A percentile compares a stretch with the other conserved stretches of the same genome.
phyloP scores from a whole-genome alignment of 2,113 vertebrate genomes.

The Sinocyclocheilus anophthalmus region DNA sequence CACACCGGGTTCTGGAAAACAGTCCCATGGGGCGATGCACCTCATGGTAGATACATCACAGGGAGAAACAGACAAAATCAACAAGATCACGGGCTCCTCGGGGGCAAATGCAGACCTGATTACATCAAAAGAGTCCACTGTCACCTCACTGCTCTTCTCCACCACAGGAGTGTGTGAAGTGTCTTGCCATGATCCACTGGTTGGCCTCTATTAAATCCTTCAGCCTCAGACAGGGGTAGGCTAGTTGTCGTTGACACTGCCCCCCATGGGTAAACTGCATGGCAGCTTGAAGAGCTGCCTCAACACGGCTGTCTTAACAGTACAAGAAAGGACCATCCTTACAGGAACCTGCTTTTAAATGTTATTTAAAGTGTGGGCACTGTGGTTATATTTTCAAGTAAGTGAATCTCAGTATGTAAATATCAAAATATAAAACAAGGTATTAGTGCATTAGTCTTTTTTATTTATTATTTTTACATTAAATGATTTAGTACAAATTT shows the following conservation, averaged over 20 bases:
- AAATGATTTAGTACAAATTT: too few relatives aligned
- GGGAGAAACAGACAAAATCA: conserved; percentile 64
- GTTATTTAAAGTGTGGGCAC: not conserved
- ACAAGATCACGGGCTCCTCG: conserved; percentile 52
- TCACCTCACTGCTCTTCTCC: conserved; percentile 36
- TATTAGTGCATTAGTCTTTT: too few relatives aligned
- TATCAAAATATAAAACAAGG: too few relatives aligned
- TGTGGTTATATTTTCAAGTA: not conserved
- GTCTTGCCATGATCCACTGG: conserved; percentile 29
- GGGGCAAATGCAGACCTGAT: conserved; percentile 61
- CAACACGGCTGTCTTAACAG: not conserved
- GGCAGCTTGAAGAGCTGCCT: not conserved
- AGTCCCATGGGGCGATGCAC: conserved; percentile 42
- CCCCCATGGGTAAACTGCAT: not conserved
- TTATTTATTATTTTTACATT: too few relatives aligned
- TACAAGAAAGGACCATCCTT: not conserved
- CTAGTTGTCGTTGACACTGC: not conserved
- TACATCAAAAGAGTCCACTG: conserved; percentile 45
- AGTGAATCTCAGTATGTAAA: not conserved
- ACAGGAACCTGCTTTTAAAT: not conserved
- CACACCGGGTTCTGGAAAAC: conserved; percentile 57
- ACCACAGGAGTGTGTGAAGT: conserved; percentile 52
- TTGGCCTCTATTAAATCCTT: conserved; percentile 31
- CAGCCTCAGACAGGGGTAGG: not conserved
- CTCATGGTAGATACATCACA: conserved; percentile 61